phyloP scores from a whole-genome alignment of 2,888 invertebrate species.

The Trypoxylon attenuatum region DNA sequence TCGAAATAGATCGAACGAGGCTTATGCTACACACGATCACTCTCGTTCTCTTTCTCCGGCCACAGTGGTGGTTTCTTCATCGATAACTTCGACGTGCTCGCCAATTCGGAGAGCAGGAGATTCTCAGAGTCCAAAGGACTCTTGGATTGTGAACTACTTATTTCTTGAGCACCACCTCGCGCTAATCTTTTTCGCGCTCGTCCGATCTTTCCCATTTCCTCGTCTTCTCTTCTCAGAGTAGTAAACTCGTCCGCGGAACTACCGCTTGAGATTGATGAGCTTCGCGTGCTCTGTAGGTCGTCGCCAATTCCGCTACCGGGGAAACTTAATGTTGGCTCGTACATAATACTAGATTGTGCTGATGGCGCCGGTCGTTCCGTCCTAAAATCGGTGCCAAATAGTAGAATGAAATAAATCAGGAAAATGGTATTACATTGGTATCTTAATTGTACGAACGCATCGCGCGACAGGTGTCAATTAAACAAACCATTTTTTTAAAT shows the following conservation, averaged over 20 bases:
- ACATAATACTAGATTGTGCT: constrained; percentile 55
- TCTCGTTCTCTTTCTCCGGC: constrained; percentile 15
- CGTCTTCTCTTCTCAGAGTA: constrained; percentile 81
- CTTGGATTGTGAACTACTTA: constrained; percentile 13
- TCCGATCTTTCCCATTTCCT: constrained; percentile 82
- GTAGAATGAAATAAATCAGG: neutral
- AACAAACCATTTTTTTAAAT: too few species aligned
- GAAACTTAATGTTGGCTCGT: constrained; percentile 52
- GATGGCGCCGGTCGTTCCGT: constrained; percentile 57
- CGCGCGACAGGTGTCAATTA: too few species aligned
- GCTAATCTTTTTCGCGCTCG: constrained; percentile 79
- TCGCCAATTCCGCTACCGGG: constrained; percentile 41
- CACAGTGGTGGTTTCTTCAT: constrained; percentile 12
- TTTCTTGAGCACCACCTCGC: constrained; percentile 70
- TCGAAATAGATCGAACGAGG: constrained; percentile 21
- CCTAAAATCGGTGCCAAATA: constrained; percentile 40
- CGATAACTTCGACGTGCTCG: constrained; percentile 56
- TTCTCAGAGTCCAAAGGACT: constrained; percentile 53
- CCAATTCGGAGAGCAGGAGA: constrained; percentile 61
- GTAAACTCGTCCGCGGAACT: constrained; percentile 81
- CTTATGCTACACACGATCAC: constrained; percentile 30
- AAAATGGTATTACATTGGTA: neutral
- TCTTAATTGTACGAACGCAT: too few species aligned
- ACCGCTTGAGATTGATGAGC: constrained; percentile 51
- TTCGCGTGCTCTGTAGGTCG: constrained; percentile 53